Evolutionary conservation across 2,888 invertebrate species (phyloP), one percentile per base, ranked within the genome.

Genomic region (Athripsodes cinereus): DNA sequence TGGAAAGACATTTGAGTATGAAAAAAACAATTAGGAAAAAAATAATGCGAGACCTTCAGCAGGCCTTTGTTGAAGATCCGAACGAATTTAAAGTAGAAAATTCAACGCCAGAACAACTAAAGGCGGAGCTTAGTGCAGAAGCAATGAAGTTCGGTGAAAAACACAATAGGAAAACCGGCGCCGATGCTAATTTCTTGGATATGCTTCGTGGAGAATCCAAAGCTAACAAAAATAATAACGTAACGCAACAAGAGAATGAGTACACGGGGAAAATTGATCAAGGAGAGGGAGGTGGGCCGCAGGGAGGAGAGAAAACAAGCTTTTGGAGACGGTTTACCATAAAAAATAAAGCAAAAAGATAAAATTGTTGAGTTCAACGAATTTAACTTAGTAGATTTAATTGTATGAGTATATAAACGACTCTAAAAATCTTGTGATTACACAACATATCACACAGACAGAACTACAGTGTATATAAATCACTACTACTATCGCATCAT

Each of bases 21-120:
- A 90, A 91, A 77, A 90, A 90, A 71, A 90, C 90, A 18, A 90
- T 90, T 65, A 76, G 90, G 66, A 90, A 89, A 76, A 90, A 90
- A 74, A 90, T 90, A 69, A 90, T 90, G 88, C 79, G 90, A 31
- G 90, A 90, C 71, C 78, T 90, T 66, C 85, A 88, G 68, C 89
- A 90, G 70, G 84, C 84, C 47, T 85, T 85, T 71, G 85, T 85
- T 66, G 85, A 85, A 68, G 85, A 85, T 71, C 86, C 86, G 64
- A 85, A 85, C 71, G 86, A 85, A 74, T 85, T 86, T 72, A 81
- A 83, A 69, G 83, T 85, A 66, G 85, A 85, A 67, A 84, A 85
- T 68, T 82, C 83, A 68, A 82, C 83, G 66, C 84, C 82, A 53
- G 85, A 86, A 70, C 84, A 85, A 67, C 73, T 85, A 66, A 85